Base-by-base conservation (phyloP, 1,140 invertebrate genomes). In the Bombus pascuorum region DNA sequence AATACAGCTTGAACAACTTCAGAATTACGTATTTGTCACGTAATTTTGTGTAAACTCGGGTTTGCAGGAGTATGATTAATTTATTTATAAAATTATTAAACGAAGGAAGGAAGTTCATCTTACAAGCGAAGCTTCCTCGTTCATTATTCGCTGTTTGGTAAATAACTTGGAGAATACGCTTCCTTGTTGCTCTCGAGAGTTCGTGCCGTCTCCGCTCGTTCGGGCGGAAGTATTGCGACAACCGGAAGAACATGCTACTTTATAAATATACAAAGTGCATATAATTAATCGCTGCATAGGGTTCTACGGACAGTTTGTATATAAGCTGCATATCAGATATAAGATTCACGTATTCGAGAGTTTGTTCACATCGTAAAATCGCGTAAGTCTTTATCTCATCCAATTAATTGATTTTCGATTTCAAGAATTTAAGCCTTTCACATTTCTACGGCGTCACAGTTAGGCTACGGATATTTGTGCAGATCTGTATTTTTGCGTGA, bases 271-370 rank as follows among this genome's bases (percentile, higher is more conserved):
- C 73, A 77, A 47, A 28, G 6, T 28, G 44, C 72, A 8, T 22
- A 62, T 9, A 3, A 72, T 72, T 66, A 44, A 77, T 37, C 9
- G 37, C 9, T 34, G 39, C 25, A 53, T 65, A 70, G n/a, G 39
- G 62, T 53, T 32, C 9, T 28, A 10, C 39, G 3, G 42, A 6
- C 57, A 62, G 25, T 70, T 57, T 68, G 62, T 82, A 82, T 90
- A 90, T 90, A 89, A 89, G 82, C 72, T 44, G 82, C 62, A 78
- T 39, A 18, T 28, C 13, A 70, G 66, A 81, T 85, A 81, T 70
- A 86, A 79, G n/a, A 81, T 42, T 76, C 68, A 74, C 75, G 83
- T 53, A 90, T 84, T 88, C n/a, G 28, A 82, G 39, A 34, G 32
- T 37, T 57, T 25, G 78, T 70, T 70, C 57, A 22, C 28, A 34